Evolutionary conservation across 1,140 invertebrate species (phyloP).

Genomic region (Ceratitis capitata): DNA sequence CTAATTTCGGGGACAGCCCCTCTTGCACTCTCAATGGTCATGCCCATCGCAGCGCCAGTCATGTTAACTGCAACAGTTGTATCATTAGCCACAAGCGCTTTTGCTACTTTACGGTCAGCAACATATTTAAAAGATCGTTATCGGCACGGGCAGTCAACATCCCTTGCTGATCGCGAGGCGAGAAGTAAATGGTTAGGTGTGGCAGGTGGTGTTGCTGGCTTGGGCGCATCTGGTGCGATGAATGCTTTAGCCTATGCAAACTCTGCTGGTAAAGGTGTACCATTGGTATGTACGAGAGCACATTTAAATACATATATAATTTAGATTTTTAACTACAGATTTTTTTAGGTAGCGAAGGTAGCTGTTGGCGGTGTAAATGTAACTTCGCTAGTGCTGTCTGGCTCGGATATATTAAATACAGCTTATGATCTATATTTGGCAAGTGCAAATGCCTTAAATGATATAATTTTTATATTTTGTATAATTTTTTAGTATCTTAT

Average conservation of each 20-base stretch:
- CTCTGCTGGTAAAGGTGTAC: constrained; percentile 51
- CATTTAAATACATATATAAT: not conserved
- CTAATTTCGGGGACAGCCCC: constrained; percentile 39
- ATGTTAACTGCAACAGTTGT: constrained; percentile 49
- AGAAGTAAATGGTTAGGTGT: constrained; percentile 54
- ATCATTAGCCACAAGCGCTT: constrained; percentile 49
- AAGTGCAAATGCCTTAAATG: not conserved
- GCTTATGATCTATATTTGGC: constrained; percentile 56
- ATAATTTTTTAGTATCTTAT: constrained; percentile 39
- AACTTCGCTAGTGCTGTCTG: constrained; percentile 52
- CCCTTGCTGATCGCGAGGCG: constrained; percentile 49
- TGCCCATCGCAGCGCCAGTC: constrained; percentile 45
- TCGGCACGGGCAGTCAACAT: constrained; percentile 57
- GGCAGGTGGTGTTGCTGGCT: constrained; percentile 47
- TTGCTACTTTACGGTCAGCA: constrained; percentile 49
- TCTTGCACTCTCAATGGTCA: constrained; percentile 48
- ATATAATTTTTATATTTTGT: not conserved
- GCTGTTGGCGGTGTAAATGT: constrained; percentile 41
- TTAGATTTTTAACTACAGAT: not conserved
- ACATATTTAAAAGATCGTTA: constrained; percentile 50
- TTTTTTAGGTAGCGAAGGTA: not conserved
- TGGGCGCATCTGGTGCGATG: constrained; percentile 57
- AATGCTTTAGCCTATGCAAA: constrained; percentile 48
- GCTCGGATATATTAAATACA: constrained; percentile 51
- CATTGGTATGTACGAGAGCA: constrained; percentile 47